Percentiles rank a stretch among this genome's conserved stretches.
These are phyloP conservation scores for Anabas testudineus DNA, from an alignment of 2,797 vertebrate genomes.

Conservation along the genomic window DNA sequence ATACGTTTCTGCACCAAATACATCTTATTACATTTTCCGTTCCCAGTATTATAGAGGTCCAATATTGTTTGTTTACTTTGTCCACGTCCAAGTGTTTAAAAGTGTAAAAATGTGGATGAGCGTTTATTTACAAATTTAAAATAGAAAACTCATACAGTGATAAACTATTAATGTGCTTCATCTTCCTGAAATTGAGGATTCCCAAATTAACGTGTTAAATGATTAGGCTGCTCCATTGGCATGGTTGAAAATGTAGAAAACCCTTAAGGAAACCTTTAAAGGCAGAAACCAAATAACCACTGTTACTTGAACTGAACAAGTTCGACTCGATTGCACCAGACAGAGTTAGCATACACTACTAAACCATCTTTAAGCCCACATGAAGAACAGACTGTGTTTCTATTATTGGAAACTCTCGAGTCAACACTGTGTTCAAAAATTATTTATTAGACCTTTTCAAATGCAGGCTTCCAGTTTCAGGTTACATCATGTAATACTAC, in stretches of 20 bases:
- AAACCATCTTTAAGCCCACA: conserved; percentile 1
- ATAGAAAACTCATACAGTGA: not conserved
- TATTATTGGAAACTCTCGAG: conserved; percentile 13
- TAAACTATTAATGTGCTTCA: no score
- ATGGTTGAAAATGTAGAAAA: not conserved
- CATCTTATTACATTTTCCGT: not conserved
- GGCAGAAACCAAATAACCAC: conserved; percentile 1
- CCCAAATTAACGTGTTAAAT: not conserved
- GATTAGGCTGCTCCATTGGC: not conserved
- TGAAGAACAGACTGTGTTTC: conserved; percentile 10
- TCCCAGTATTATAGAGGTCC: not conserved
- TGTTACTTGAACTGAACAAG: not conserved
- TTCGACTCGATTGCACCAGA: conserved; percentile 7
- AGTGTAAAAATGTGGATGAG: not conserved
- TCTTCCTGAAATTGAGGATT: no score
- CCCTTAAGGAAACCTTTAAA: not conserved
- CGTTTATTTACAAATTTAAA: not conserved
- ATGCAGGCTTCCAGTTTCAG: conserved; percentile 17
- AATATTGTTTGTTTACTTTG: not conserved
- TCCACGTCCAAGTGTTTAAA: not conserved
- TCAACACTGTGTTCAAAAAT: conserved; percentile 16
- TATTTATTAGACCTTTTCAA: conserved; percentile 14
- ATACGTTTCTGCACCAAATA: not conserved
- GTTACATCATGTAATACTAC: conserved; percentile 26
- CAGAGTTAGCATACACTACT: conserved; percentile 1